phyloP scores from a whole-genome alignment of 2,797 vertebrate genomes.

The Enteromius fasciolatus region DNA sequence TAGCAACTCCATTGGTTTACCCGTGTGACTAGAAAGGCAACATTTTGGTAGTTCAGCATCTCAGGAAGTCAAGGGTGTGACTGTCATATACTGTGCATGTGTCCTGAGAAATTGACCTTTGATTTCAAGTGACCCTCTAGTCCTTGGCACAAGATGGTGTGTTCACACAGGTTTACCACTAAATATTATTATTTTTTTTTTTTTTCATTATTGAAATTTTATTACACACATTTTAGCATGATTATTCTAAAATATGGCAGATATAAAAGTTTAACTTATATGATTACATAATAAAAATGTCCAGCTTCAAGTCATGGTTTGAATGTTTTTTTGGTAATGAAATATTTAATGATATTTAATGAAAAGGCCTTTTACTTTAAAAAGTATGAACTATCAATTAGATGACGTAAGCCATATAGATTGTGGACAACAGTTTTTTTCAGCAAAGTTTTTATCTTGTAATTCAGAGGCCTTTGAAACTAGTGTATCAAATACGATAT shows the following conservation, averaged over 20 bases:
- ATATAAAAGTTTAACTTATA: neutral
- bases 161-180: too few species aligned
- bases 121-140: neutral
- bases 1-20: neutral
- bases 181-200: too few species aligned
- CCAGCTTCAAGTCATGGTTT: neutral
- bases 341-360: neutral
- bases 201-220: neutral
- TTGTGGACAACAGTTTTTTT: neutral
- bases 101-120: neutral
- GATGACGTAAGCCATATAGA: neutral
- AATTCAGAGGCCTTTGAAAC: neutral
- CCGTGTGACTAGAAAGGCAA: slow-evolving; percentile 4
- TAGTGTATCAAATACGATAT: neutral
- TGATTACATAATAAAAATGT: neutral
- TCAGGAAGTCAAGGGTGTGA: neutral
- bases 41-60: neutral
- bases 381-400: neutral
- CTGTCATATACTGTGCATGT: neutral
- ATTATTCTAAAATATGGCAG: neutral
- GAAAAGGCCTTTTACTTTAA: neutral
- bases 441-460: too few species aligned
- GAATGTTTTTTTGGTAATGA: neutral
- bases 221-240: neutral
- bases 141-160: neutral